Evolutionary conservation across 2,113 vertebrate genomes (phyloP), one percentile per base, ranked within the genome.

Genomic region (Anser cygnoides): DNA sequence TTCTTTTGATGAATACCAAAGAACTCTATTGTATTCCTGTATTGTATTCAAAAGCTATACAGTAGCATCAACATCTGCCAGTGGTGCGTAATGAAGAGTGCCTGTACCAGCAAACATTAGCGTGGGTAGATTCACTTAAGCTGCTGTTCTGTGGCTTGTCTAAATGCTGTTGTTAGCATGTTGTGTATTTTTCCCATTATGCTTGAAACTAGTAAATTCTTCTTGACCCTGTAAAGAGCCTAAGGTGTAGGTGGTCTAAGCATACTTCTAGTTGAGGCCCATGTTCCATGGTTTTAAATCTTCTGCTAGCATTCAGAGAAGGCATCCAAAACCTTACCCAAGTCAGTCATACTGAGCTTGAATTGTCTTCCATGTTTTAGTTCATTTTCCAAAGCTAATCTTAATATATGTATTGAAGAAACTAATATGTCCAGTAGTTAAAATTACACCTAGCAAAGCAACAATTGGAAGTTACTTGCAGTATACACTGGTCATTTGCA

Each of bases 341-440:
- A 5, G 49, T 70, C 68, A 63, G 31, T 59, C 35, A 13, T n/a
- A 8, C 3, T 19, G 63, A 94, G 80, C 80, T 70, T 54, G 65
- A 89, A 66, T 92, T 33, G 83, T 96, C 74, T 96, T 93, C 90
- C 31, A 1, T 72, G 41, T 39, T 71, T 33, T 20, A 77, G 6
- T 74, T 57, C 1, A 5, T 75, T 94, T 61, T 76, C 62, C 61
- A 72, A 33, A 94, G 44, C n/a, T 73, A 11, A 58, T 78, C 14
- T 80, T 67, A 11, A 0, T 29, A 4, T 26, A 66, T 13, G n/a
- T 72, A 26, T 57, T 50, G 21, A 33, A 61, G 63, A 33, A 57
- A 28, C 8, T 62, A 22, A 37, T 44, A 28, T 74, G 46, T 71
- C 41, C 50, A 25, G 0, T 31, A 83, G 23, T 23, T 78, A 33